phyloP scores from a whole-genome alignment of 2,888 invertebrate genomes.

The Torymus texanus region DNA sequence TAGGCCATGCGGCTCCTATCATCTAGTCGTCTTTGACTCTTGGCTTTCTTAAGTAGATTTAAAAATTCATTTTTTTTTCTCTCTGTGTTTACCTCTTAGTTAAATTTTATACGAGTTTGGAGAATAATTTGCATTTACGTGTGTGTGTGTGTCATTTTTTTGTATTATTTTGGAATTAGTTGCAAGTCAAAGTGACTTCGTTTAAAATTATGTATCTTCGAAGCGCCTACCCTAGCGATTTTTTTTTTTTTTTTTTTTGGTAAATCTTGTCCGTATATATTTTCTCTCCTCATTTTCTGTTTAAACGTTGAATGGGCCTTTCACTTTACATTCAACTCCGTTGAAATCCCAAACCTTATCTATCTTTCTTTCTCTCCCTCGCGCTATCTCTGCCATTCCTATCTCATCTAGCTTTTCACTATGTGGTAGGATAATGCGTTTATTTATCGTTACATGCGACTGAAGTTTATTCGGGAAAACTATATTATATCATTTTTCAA shows the following conservation, averaged over 20 bases:
- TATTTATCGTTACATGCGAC: conserved; percentile 53
- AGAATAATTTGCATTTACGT: conserved; percentile 68
- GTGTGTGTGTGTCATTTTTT: conserved; percentile 42
- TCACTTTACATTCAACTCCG: not conserved
- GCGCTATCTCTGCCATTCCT: conserved; percentile 21
- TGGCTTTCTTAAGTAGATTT: conserved; percentile 72
- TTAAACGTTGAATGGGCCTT: conserved; percentile 42
- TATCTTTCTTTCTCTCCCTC: conserved; percentile 1
- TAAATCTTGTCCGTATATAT: conserved; percentile 44
- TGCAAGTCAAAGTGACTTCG: conserved; percentile 65
- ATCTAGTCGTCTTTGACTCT: conserved; percentile 73
- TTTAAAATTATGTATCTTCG: conserved; percentile 68
- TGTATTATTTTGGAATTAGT: conserved; percentile 47
- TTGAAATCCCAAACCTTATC: conserved; percentile 32
- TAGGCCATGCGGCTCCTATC: conserved; percentile 75
- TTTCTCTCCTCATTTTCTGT: conserved; percentile 13
- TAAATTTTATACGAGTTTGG: conserved; percentile 65
- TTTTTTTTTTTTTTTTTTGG: conserved; percentile 60
- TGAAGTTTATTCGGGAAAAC: conserved; percentile 54
- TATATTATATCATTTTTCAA: conserved; percentile 49
- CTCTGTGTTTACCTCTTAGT: conserved; percentile 63
- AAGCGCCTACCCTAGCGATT: conserved; percentile 73
- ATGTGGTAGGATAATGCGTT: conserved; percentile 50
- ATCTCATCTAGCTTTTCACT: conserved; percentile 51
- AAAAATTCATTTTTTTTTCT: conserved; percentile 62